phyloP scores from a whole-genome alignment of 2,888 invertebrate genomes.

The Cryptus armator region DNA sequence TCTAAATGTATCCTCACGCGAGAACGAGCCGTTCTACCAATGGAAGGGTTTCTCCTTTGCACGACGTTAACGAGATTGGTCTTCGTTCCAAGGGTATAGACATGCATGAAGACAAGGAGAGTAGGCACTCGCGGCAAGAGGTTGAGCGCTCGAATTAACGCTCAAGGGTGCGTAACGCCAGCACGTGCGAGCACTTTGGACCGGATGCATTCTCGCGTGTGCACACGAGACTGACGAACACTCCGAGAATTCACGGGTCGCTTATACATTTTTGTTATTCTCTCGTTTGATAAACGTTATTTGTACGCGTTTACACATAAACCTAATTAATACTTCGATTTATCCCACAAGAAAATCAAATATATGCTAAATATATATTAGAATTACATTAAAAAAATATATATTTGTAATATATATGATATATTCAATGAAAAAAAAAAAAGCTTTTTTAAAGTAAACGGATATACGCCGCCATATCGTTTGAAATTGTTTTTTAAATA shows the following conservation, averaged over 20 bases:
- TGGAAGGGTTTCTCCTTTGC: not conserved
- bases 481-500: too few relatives aligned
- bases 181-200: constrained; percentile 67
- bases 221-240: constrained; percentile 51
- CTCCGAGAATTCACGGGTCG: constrained; percentile 26
- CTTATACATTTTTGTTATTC: constrained; percentile 30
- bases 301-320: not conserved
- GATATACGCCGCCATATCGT: too few relatives aligned
- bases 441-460: too few relatives aligned
- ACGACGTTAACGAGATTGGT: constrained; percentile 41
- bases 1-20: not conserved
- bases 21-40: not conserved
- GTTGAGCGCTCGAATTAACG: constrained; percentile 65
- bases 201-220: constrained; percentile 65
- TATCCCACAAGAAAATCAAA: too few relatives aligned
- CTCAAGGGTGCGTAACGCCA: constrained; percentile 63
- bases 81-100: not conserved
- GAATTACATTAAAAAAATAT: too few relatives aligned
- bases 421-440: too few relatives aligned
- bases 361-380: too few relatives aligned
- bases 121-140: constrained; percentile 40
- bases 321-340: too few relatives aligned
- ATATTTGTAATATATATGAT: too few relatives aligned
- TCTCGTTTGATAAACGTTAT: constrained; percentile 7
- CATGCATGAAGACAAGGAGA: constrained; percentile 32